Base-by-base conservation (phyloP, 1,140 invertebrate species). In the Dreissena polymorpha region DNA sequence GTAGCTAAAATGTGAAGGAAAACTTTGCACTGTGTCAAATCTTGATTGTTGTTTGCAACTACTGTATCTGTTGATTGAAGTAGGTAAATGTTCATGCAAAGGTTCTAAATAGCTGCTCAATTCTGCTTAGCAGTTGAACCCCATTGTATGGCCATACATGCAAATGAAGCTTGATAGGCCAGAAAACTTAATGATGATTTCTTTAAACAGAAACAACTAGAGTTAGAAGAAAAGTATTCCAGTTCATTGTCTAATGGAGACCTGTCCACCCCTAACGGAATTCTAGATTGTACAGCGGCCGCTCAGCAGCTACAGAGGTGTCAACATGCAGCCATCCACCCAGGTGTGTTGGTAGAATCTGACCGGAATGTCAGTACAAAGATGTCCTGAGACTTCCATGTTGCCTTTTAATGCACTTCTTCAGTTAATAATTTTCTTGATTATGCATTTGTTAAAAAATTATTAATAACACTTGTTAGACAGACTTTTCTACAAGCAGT, bases 271-370 rank as follows among this genome's bases (percentile, higher is more conserved):
- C 93, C 95, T 0, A 94, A 95, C 82, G 97, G 97, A 13, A 95
- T 97, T 68, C 94, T 95, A 86, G 95, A 95, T 39, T 96, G 97
- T 63, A 95, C 96, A 53, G 93, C 94, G 65, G 97, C 97, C 49
- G 97, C 97, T 18, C 95, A 95, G 88, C 95, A 96, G 21, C 92
- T 98, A 77, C 95, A 97, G 81, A 94, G 95, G 87, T 97, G 97
- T 60, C 95, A 97, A 90, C 95, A 95, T 89, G 95, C 95, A 60
- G 94, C 96, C 29, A 93, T 94, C 53, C 91, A 92, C 86, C 91
- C 91, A 86, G 90, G 92, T 92, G 84, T 39, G 39, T 39, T 39
- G 83, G 63, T 10, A 71, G 23, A 29, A 2, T 72, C 8, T 14
- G 0, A 25, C 12, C 0, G 10, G 14, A n/a, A 27, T 68, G n/a